Percentiles rank a stretch among this genome's conserved stretches.
These are phyloP conservation scores for Thalpophila matura DNA, from an alignment of 2,888 invertebrate genomes.

Conservation along the genomic window DNA sequence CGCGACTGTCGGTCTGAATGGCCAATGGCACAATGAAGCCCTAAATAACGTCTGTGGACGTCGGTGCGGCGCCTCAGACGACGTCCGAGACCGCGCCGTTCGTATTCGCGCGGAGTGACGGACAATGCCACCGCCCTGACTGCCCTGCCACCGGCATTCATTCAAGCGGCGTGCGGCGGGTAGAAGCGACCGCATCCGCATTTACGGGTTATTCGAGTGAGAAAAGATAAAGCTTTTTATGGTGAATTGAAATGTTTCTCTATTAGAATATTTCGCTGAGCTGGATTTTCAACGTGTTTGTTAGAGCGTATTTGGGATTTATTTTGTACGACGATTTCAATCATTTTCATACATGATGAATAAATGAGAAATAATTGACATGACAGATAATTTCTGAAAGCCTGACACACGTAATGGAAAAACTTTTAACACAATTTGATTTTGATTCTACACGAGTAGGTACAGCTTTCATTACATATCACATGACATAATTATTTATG, in stretches of 20 bases:
- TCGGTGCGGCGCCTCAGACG: conserved; percentile 86
- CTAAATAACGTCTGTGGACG: conserved; percentile 86
- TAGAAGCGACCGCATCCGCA: conserved; percentile 75
- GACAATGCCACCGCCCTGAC: conserved; percentile 85
- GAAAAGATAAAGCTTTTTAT: conserved; percentile 77
- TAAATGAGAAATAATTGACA: background rate
- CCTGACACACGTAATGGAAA: conserved; percentile 24
- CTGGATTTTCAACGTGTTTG: conserved; percentile 60
- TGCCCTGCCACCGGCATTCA: conserved; percentile 78
- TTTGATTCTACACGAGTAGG: conserved; percentile 13
- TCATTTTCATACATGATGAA: conserved; percentile 17
- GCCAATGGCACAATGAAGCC: conserved; percentile 88
- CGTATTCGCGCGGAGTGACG: conserved; percentile 79
- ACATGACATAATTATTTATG: background rate
- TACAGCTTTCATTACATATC: conserved; percentile 22
- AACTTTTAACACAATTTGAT: conserved; percentile 4
- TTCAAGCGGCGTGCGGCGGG: conserved; percentile 70
- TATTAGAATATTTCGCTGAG: conserved; percentile 66
- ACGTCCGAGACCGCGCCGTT: conserved; percentile 76
- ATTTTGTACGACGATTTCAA: conserved; percentile 52
- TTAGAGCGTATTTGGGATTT: conserved; percentile 48
- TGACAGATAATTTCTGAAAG: conserved; percentile 33
- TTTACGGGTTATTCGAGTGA: conserved; percentile 78
- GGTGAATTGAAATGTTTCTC: conserved; percentile 72
- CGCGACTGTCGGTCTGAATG: conserved; percentile 78